phyloP scores from a whole-genome alignment of 2,888 invertebrate species.

The Dyspetes luteomarginatus region DNA sequence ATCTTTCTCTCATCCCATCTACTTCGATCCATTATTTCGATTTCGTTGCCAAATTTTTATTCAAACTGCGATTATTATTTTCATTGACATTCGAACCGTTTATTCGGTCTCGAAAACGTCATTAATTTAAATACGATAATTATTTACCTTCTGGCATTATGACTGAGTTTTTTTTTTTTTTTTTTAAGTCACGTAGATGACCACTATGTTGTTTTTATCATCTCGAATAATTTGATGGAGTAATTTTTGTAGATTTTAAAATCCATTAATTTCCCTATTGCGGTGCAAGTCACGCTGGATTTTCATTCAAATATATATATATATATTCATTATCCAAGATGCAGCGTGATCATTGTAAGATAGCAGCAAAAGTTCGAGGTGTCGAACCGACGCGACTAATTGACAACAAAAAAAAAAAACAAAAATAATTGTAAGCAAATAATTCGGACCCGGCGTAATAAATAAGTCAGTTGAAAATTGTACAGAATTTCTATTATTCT shows the following conservation, averaged over 20 bases:
- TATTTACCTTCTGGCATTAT: not conserved
- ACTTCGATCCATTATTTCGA: no score
- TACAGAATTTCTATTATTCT: constrained; percentile 50
- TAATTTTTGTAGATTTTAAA: not conserved
- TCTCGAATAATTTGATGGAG: not conserved
- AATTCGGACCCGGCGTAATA: constrained; percentile 51
- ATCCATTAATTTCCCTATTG: not conserved
- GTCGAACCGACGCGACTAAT: constrained; percentile 6
- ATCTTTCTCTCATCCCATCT: no score
- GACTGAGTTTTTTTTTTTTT: not conserved
- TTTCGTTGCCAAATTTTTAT: no score
- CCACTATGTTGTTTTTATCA: not conserved
- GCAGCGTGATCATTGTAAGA: constrained; percentile 23
- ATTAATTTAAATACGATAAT: not conserved
- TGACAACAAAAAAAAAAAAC: constrained; percentile 11
- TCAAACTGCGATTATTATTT: no score
- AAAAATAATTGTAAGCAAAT: constrained; percentile 40
- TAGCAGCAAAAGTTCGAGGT: constrained; percentile 30
- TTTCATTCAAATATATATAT: not conserved
- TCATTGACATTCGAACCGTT: no score
- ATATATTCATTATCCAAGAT: constrained; percentile 7
- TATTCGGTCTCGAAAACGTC: not conserved
- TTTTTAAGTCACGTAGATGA: no score
- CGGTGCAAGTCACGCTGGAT: not conserved
- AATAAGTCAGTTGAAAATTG: constrained; percentile 52